These are phyloP conservation scores for Phengaris arion DNA, from an alignment of 2,888 invertebrate species.

Conservation along the genomic window DNA sequence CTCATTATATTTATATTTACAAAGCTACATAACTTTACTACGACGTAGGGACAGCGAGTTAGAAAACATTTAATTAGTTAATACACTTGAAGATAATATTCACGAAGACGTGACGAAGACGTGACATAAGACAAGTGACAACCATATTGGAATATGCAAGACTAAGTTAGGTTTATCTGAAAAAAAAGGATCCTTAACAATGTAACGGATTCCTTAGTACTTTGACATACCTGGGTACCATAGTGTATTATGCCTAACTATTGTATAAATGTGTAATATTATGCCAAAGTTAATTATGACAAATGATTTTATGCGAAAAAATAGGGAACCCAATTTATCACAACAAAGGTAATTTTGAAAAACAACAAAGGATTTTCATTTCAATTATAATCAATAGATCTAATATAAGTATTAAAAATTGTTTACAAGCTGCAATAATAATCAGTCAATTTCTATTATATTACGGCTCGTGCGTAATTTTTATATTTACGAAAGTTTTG, in stretches of 20 bases:
- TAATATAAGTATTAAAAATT: not conserved
- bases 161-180: not conserved
- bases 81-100: not conserved
- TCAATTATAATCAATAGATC: not conserved
- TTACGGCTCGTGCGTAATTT: not conserved
- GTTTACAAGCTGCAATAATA: not conserved
- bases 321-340: too few relatives aligned
- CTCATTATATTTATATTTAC: conserved; percentile 30
- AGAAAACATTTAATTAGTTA: not conserved
- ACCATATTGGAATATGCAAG: not conserved
- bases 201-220: not conserved
- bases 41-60: conserved; percentile 13
- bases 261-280: too few relatives aligned
- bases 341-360: too few relatives aligned
- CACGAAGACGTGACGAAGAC: not conserved
- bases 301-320: too few relatives aligned
- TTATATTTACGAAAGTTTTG: not conserved
- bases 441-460: conserved; percentile 4
- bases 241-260: too few relatives aligned
- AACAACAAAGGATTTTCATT: not conserved
- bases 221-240: too few relatives aligned
- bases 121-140: not conserved
- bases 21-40: conserved; percentile 22
- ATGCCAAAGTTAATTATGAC: too few relatives aligned
- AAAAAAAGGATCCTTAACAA: not conserved